Percentiles rank a stretch among this genome's conserved stretches.
Conservation (phyloP, 2,113 vertebrate species). For the Nipponia nippon region DNA sequence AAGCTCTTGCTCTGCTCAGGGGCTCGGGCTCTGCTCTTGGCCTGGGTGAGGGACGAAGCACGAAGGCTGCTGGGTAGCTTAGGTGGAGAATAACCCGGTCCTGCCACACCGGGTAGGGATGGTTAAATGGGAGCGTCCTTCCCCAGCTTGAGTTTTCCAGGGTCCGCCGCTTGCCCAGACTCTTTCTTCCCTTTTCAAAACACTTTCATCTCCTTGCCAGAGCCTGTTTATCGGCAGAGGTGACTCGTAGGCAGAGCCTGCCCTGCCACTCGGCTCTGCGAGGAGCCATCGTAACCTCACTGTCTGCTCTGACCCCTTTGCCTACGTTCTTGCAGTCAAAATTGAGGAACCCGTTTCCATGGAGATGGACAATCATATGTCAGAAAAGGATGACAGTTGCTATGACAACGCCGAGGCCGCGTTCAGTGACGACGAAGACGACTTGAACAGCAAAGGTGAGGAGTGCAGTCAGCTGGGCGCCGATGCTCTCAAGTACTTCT, state of each 20-base stretch:
- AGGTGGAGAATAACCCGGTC: not conserved
- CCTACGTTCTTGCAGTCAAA: constrained; percentile 75
- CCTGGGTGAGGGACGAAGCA: not conserved
- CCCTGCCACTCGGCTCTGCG: not conserved
- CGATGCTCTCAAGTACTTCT: rapidly evolving
- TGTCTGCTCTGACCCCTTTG: not conserved
- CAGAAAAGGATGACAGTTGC: constrained; percentile 93
- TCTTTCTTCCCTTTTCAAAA: too few relatives aligned
- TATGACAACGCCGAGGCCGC: constrained; percentile 92
- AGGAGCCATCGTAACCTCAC: rapidly evolving
- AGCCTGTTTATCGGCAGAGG: not conserved
- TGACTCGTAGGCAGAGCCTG: not conserved
- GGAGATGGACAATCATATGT: constrained; percentile 92
- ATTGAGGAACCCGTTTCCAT: constrained; percentile 86
- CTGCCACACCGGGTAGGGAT: rapidly evolving
- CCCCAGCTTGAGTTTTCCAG: not conserved
- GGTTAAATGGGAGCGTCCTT: not conserved
- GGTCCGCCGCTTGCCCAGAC: rapidly evolving
- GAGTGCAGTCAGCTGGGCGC: not conserved
- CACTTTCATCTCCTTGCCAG: not conserved
- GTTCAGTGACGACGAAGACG: constrained; percentile 94
- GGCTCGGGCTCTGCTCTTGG: not conserved
- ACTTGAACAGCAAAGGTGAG: constrained; percentile 88
- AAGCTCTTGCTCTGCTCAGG: not conserved
- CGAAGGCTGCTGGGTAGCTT: not conserved